Percentiles rank a stretch among this genome's conserved stretches.
These are phyloP conservation scores for Drosophila leonis DNA, from an alignment of 2,888 invertebrate species.

Conservation along the genomic window DNA sequence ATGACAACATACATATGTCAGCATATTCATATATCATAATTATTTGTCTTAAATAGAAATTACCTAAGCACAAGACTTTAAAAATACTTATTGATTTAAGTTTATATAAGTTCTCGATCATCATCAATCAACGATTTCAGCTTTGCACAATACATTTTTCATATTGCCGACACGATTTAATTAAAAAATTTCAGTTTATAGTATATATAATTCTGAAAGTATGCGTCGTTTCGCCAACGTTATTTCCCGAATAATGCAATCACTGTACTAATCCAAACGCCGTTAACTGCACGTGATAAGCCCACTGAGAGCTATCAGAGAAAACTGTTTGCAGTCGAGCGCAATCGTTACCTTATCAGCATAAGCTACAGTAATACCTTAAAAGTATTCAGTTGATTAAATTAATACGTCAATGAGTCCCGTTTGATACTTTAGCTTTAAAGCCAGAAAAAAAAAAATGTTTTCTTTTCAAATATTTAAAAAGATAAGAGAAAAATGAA, in stretches of 20 bases:
- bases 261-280: background rate
- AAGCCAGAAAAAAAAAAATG: conserved; percentile 1
- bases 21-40: too few relatives aligned
- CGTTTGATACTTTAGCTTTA: background rate
- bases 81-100: too few relatives aligned
- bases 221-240: background rate
- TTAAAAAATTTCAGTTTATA: background rate
- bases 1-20: too few relatives aligned
- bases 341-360: background rate
- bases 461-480: conserved; percentile 1
- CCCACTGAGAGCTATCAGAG: background rate
- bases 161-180: background rate
- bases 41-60: background rate
- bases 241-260: conserved; percentile 10
- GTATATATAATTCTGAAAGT: background rate
- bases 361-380: background rate
- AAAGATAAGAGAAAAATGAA: conserved; percentile 1
- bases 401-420: conserved; percentile 1
- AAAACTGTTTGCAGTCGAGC: background rate
- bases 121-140: background rate
- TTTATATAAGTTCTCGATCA: background rate
- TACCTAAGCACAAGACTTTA: too few relatives aligned
- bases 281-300: background rate
- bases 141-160: background rate
- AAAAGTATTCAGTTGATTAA: background rate